Percentiles rank a stretch among this genome's conserved stretches.
Conservation (phyloP, 92 coral and sea anemone species). For the Galaxea fascicularis region DNA sequence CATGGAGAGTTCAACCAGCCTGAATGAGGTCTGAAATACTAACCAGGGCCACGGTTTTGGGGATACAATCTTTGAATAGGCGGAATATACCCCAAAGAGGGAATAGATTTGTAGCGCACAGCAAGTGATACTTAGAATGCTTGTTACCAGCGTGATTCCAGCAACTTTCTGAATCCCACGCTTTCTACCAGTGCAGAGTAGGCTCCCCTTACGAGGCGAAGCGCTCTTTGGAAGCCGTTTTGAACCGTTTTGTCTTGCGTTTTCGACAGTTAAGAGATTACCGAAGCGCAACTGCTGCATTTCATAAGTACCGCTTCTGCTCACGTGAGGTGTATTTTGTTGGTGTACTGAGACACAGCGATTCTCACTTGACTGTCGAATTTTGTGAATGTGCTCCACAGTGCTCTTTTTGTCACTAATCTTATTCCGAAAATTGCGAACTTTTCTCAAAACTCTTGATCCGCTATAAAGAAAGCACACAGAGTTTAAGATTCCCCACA, state of each 20-base stretch:
- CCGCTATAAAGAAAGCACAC: slow-evolving; percentile 79
- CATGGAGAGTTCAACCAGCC: slow-evolving; percentile 86
- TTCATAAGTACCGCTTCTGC: not conserved
- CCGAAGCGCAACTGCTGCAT: not conserved
- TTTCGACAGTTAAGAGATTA: not conserved
- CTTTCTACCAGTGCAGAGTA: not conserved
- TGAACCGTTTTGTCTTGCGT: not conserved
- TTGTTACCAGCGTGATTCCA: slow-evolving; percentile 68
- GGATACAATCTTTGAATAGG: slow-evolving; percentile 54
- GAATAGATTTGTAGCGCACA: slow-evolving; percentile 81
- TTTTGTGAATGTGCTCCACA: not conserved
- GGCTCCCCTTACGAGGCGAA: not conserved
- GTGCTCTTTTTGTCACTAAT: slow-evolving; percentile 10
- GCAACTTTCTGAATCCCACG: slow-evolving; percentile 54
- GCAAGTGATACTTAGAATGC: slow-evolving; percentile 75
- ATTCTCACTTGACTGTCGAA: not conserved
- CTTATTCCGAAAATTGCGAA: slow-evolving; percentile 20
- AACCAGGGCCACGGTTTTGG: slow-evolving; percentile 96
- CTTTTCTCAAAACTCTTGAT: slow-evolving; percentile 38
- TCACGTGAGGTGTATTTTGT: not conserved
- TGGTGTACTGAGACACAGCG: not conserved
- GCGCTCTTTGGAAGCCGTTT: not conserved
- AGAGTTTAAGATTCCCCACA: slow-evolving; percentile 70
- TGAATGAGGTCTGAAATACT: slow-evolving; percentile 79
- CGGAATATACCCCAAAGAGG: slow-evolving; percentile 74